Conservation (phyloP, 1,140 invertebrate genomes). For the Pseudobourletiella spinata region DNA sequence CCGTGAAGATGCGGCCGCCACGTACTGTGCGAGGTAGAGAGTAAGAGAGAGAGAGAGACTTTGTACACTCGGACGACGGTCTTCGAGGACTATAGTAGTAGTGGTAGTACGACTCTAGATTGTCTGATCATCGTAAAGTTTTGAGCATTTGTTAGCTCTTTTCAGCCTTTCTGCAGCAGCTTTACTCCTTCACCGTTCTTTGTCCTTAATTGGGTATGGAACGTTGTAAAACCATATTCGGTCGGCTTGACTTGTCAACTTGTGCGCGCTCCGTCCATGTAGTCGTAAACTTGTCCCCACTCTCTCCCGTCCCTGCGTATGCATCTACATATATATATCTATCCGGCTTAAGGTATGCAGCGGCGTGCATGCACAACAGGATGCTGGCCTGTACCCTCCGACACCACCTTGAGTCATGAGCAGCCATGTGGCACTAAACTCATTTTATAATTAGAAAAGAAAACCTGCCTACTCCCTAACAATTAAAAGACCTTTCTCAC, state of each 20-base stretch:
- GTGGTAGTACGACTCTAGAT: too few relatives aligned
- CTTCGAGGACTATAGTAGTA: too few relatives aligned
- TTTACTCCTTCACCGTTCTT: slow-evolving; percentile 6
- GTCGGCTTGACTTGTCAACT: slow-evolving; percentile 30
- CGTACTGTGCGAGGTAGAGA: too few relatives aligned
- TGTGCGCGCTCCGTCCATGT: background rate
- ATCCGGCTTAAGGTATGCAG: too few relatives aligned
- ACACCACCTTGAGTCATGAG: slow-evolving; percentile 32
- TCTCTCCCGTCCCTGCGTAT: too few relatives aligned
- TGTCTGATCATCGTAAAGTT: background rate
- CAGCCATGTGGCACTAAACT: slow-evolving; percentile 19
- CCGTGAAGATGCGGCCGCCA: too few relatives aligned
- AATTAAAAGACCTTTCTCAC: slow-evolving; percentile 29
- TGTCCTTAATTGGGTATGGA: slow-evolving; percentile 30
- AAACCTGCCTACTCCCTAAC: slow-evolving; percentile 24
- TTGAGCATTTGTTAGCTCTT: slow-evolving; percentile 30
- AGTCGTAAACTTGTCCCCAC: slow-evolving; percentile 34
- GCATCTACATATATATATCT: too few relatives aligned
- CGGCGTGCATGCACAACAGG: too few relatives aligned
- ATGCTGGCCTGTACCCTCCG: too few relatives aligned
- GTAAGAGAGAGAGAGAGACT: too few relatives aligned
- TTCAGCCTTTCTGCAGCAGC: slow-evolving; percentile 12
- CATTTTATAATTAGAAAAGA: slow-evolving; percentile 28
- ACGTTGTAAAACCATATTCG: slow-evolving; percentile 30
- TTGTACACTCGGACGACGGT: too few relatives aligned